Base-by-base conservation (phyloP, 2,113 vertebrate genomes). In the Vulpes lagopus region DNA sequence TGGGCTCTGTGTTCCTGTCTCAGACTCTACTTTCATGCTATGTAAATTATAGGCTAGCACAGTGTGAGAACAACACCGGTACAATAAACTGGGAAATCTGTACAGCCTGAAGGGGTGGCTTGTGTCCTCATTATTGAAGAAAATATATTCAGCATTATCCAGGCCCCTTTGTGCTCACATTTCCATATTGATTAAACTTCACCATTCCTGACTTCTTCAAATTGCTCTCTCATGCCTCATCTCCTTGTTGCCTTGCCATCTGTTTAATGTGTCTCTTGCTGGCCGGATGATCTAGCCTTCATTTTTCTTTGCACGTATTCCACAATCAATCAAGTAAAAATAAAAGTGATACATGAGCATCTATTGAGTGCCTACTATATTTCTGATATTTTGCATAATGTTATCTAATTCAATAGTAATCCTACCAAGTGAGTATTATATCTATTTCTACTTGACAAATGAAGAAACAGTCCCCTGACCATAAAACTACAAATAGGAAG, bases 181-280 rank as follows among this genome's bases (percentile, higher is more conserved):
- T 93, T 67, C 8, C 96, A 89, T 87, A 85, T 82, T 97, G 78
- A 88, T 97, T 96, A 96, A 96, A 93, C 88, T 94, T 94, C 60
- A 76, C 49, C 49, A 23, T 91, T 88, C 76, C 38, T 84, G 74
- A 71, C 25, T 95, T 89, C 71, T 55, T 96, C 49, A 74, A 91
- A 90, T 32, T 96, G 94, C 74, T 4, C 94, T 73, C 65, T 97
- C 62, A 71, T 83, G 62, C 88, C 69, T 78, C 92, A 74, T 17
- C 67, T 98, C 94, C 73, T 35, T 62, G 86, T 57, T 89, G 97
- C 89, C 55, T 83, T 73, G 82, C 67, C 94, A 57, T 90, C 86
- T 97, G 87, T 97, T 82, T 97, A 97, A 92, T 83, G 32, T 95
- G 96, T 97, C 14, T 87, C 96, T 97, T 97, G 79, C 94, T 96